Conservation (phyloP, 1,140 invertebrate species). For the Tachypleus tridentatus region DNA sequence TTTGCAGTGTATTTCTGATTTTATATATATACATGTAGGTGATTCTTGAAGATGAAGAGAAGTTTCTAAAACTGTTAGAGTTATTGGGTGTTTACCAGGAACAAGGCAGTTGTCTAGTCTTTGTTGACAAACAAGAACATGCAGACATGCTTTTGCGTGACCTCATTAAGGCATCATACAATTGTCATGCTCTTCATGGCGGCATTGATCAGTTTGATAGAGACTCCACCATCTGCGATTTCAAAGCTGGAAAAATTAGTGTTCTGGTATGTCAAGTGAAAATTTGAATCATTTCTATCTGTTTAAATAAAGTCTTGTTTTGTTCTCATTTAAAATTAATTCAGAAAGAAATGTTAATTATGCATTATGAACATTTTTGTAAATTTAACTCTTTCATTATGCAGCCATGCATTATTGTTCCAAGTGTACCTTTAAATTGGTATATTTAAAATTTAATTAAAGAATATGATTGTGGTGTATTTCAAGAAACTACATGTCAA, state of each 20-base stretch:
- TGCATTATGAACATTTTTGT: too few relatives aligned
- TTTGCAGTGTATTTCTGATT: too few relatives aligned
- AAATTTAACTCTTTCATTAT: too few relatives aligned
- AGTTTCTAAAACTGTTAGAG: conserved; percentile 95
- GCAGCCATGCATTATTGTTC: too few relatives aligned
- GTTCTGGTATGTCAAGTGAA: conserved; percentile 37
- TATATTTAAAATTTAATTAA: too few relatives aligned
- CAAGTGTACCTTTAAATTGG: too few relatives aligned
- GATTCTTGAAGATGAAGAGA: conserved; percentile 89
- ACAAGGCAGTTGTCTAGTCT: conserved; percentile 86
- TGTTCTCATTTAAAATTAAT: too few relatives aligned
- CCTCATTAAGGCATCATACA: conserved; percentile 91
- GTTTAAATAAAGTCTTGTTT: too few relatives aligned
- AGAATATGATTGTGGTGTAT: too few relatives aligned
- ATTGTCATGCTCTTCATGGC: conserved; percentile 92
- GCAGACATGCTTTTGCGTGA: conserved; percentile 89
- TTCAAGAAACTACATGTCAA: too few relatives aligned
- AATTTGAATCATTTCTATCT: too few relatives aligned
- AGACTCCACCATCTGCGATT: conserved; percentile 95
- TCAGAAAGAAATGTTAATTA: too few relatives aligned
- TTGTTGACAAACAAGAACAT: conserved; percentile 98
- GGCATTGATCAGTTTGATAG: conserved; percentile 99
- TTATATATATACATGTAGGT: conserved; percentile 24
- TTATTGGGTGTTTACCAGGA: conserved; percentile 88
- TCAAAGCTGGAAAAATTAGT: conserved; percentile 78